These are phyloP conservation scores for Cinclus cinclus DNA, from an alignment of 2,113 vertebrate species.

Conservation along the genomic window DNA sequence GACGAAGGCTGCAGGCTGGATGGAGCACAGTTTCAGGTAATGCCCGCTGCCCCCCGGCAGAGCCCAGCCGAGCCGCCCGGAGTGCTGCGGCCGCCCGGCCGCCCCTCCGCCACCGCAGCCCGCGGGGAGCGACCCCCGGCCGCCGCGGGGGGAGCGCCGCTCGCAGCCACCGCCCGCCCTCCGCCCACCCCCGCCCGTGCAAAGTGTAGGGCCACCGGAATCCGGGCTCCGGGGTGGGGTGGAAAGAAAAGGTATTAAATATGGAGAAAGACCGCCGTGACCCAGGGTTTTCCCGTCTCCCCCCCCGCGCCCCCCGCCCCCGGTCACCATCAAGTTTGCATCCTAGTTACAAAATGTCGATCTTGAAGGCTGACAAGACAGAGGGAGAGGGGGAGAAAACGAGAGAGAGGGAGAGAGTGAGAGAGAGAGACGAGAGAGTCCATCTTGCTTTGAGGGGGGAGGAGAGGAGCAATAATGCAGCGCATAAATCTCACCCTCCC, in stretches of 20 bases:
- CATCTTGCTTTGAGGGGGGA: constrained; percentile 92
- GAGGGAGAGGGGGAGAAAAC: constrained; percentile 72
- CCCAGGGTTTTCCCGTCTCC: constrained; percentile 33
- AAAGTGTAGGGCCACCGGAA: constrained; percentile 65
- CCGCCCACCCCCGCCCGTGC: constrained; percentile 36
- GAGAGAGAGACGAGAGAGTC: constrained; percentile 84
- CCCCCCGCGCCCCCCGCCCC: constrained; percentile 30
- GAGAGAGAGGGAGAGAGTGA: constrained; percentile 60
- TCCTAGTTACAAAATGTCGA: constrained; percentile 92
- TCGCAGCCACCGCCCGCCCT: constrained; percentile 12
- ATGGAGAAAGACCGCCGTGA: constrained; percentile 42
- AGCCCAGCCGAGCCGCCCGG: constrained; percentile 23
- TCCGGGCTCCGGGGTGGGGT: constrained; percentile 55
- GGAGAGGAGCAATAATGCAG: constrained; percentile 75
- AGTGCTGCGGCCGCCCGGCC: constrained; percentile 3
- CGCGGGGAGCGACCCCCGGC: constrained; percentile 27
- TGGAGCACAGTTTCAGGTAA: constrained; percentile 63
- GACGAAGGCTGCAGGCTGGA: neutral
- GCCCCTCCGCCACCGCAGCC: constrained; percentile 32
- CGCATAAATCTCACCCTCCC: constrained; percentile 82
- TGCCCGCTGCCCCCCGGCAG: neutral
- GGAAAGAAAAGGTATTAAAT: constrained; percentile 60
- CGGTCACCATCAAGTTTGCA: constrained; percentile 80
- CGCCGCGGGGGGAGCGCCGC: neutral
- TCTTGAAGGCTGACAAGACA: constrained; percentile 88